Percentiles rank a stretch among this genome's conserved stretches.
phyloP scores from a whole-genome alignment of 2,888 invertebrate species.

The Microplitis manilae region DNA sequence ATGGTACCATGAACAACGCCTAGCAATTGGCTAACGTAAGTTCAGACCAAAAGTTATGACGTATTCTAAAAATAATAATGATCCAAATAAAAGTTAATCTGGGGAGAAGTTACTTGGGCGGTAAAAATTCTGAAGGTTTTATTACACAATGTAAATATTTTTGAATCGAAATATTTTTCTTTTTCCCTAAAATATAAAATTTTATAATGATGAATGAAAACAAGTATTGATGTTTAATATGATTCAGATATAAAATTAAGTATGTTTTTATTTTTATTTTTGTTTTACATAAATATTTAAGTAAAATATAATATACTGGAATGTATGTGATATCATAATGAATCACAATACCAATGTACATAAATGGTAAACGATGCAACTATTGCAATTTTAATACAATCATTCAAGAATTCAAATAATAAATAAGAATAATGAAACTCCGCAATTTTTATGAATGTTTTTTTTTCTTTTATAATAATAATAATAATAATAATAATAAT shows the following conservation, averaged over 20 bases:
- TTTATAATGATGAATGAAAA: background rate
- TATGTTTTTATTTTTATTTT: background rate
- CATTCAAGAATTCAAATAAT: background rate
- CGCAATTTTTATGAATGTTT: background rate
- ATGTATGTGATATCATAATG: background rate
- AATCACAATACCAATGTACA: constrained; percentile 1
- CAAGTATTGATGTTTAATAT: too few species aligned
- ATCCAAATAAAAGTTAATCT: constrained; percentile 45
- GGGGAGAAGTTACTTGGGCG: constrained; percentile 14
- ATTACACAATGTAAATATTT: constrained; percentile 14
- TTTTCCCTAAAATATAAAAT: background rate
- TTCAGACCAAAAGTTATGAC: constrained; percentile 40
- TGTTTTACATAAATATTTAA: background rate
- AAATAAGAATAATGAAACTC: background rate
- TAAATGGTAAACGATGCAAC: constrained; percentile 16
- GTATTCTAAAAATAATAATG: constrained; percentile 49
- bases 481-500: background rate
- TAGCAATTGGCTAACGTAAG: constrained; percentile 27
- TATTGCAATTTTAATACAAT: constrained; percentile 13
- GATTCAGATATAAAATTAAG: too few species aligned
- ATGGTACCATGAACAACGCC: constrained; percentile 33
- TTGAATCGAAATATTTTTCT: constrained; percentile 12
- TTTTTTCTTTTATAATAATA: background rate
- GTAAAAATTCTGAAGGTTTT: constrained; percentile 3
- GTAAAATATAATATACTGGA: background rate